Conservation (phyloP, 2,888 invertebrate species). For the Pterostichus madidus region DNA sequence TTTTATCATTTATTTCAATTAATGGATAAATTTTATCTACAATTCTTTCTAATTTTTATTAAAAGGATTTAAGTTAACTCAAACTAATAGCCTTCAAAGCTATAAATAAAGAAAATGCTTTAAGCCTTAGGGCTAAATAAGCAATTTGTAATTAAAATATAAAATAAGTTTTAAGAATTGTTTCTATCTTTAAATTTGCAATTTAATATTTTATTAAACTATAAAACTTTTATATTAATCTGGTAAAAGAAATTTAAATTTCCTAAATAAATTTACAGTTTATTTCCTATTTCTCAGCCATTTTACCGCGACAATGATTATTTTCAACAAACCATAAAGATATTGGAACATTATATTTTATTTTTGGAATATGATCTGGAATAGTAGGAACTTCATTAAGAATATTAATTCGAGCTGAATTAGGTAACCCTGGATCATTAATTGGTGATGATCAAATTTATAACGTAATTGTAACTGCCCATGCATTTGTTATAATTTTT, state of each 20-base stretch:
- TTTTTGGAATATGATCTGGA: constrained; percentile 84
- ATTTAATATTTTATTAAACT: constrained; percentile 82
- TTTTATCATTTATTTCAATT: constrained; percentile 71
- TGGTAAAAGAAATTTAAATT: constrained; percentile 67
- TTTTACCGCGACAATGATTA: constrained; percentile 84
- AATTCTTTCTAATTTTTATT: constrained; percentile 66
- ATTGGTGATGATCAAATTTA: constrained; percentile 88
- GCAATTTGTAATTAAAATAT: constrained; percentile 7
- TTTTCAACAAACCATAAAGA: constrained; percentile 88
- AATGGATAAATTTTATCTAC: constrained; percentile 71
- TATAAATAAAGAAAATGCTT: constrained; percentile 81
- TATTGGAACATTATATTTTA: constrained; percentile 87
- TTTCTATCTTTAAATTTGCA: constrained; percentile 81
- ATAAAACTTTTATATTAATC: constrained; percentile 80
- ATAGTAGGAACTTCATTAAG: constrained; percentile 86
- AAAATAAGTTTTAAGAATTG: constrained; percentile 32
- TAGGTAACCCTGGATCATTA: constrained; percentile 84
- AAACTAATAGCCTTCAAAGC: constrained; percentile 84
- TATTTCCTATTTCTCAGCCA: constrained; percentile 82
- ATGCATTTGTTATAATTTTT: constrained; percentile 92
- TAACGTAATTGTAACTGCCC: constrained; percentile 88
- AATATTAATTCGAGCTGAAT: constrained; percentile 85
- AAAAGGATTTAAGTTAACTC: constrained; percentile 80
- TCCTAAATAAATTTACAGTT: constrained; percentile 83
- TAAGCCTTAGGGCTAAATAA: constrained; percentile 76